Base-by-base conservation (phyloP, 2,888 invertebrate species). In the Erebia epiphron region DNA sequence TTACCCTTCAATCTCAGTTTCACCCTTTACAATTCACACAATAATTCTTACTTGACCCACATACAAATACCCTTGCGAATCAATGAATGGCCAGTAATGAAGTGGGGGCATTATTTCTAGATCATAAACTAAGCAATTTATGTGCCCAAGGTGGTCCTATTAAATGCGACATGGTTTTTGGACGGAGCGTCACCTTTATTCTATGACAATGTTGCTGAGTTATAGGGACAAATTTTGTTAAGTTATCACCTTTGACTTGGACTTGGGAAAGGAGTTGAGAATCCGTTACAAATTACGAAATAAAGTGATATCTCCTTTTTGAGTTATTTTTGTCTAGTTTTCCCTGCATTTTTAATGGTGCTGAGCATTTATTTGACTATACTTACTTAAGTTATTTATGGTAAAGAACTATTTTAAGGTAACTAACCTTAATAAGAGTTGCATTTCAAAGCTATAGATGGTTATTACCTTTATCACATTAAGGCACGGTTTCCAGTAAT, bases 21-120 rank as follows among this genome's bases (percentile, higher is more conserved):
- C 58, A 50, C 78, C 79, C 78, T 78, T 78, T 75, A 9, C 16
- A 75, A 83, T 86, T 91, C 91, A 84, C 92, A 91, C 89, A 86
- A 84, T 91, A 88, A 88, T 83, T 91, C 88, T 91, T 88, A 82
- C 89, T 91, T 92, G 92, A 92, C 92, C 92, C 90, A 89, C 86
- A 88, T 89, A 87, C 87, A 89, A 86, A 86, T 84, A 86, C 86
- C 86, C 85, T 81, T 78, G 73, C 75, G 74, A 71, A 79, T 82
- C 76, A 77, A 90, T 92, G 92, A 92, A 93, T 92, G 87, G 86
- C 84, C 87, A 78, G 88, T 93, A 93, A 93, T 93, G 93, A 93
- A 89, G 82, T 82, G 80, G 80, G 80, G 83, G 83, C 86, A 89
- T 92, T 91, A 91, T 90, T 91, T 92, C 91, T 91, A 91, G 90